phyloP scores from a whole-genome alignment of 2,888 invertebrate genomes.

The Galeruca laticollis region DNA sequence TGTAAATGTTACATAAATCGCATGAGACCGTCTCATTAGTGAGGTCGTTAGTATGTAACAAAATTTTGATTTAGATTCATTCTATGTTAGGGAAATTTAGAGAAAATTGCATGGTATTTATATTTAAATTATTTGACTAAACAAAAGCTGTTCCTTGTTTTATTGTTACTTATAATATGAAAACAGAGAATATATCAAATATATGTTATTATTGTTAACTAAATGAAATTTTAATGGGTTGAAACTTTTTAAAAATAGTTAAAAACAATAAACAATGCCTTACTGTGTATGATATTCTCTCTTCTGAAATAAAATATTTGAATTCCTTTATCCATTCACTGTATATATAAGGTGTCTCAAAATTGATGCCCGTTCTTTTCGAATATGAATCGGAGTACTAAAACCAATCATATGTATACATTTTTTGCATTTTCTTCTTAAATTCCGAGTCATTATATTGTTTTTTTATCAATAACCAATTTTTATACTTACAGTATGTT shows the following conservation, averaged over 20 bases:
- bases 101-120: slow-evolving; percentile 28
- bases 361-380: too few relatives aligned
- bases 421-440: too few relatives aligned
- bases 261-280: too few relatives aligned
- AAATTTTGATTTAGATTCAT: slow-evolving; percentile 29
- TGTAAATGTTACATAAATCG: slow-evolving; percentile 33
- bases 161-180: not conserved
- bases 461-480: too few relatives aligned
- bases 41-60: slow-evolving; percentile 28
- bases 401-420: too few relatives aligned
- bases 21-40: slow-evolving; percentile 38
- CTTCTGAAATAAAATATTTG: too few relatives aligned
- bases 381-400: too few relatives aligned
- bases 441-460: too few relatives aligned
- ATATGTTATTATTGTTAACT: not conserved
- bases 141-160: not conserved
- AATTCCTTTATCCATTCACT: too few relatives aligned
- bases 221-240: not conserved
- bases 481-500: too few relatives aligned
- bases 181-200: not conserved
- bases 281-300: too few relatives aligned
- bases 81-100: slow-evolving; percentile 12
- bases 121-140: not conserved
- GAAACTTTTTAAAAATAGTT: not conserved
- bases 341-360: too few relatives aligned